Base-by-base conservation (phyloP, 2,888 invertebrate species). In the Tetragonula carbonaria region DNA sequence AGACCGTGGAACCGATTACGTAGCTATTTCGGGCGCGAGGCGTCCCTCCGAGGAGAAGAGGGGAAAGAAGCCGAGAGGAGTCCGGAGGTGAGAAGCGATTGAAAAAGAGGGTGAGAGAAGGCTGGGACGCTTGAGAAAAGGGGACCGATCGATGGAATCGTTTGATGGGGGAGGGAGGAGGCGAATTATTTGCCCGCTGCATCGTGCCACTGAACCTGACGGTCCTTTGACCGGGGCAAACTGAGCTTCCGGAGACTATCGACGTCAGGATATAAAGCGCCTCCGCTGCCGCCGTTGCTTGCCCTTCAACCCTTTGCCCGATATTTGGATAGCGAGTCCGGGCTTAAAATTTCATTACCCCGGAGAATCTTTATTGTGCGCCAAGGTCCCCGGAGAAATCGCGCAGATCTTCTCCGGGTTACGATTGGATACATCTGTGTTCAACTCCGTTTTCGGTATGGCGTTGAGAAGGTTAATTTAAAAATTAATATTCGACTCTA, bases 101-200 rank as follows among this genome's bases (percentile, higher is more conserved):
- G 73, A 82, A 74, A 66, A 66, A 66, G 68, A 45, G 75, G 70
- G 45, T 68, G 68, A 74, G 68, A 78, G 72, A 50, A 28, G 45
- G 53, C 23, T 65, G 63, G 33, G 51, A 57, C 33, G 28, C 45
- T 65, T 28, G 55, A 21, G 55, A 73, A 16, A 38, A 45, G n/a
- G 70, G 55, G 23, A 45, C 66, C 78, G 81, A 86, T 85, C 85
- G 86, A 86, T 86, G 70, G 63, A 63, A 86, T 81, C 80, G 85
- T 85, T 85, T 81, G 81, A 81, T 33, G 33, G 33, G 33, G 33
- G 33, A 2, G 33, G 8, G 45, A 8, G 45, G 78, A 62, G 78
- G 76, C 81, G 85, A 86, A 85, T 85, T 86, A 86, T 85, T 85
- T 85, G 85, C 79, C 62, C 66, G 65, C 62, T 81, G 85, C 85